Percentiles rank a stretch among this genome's conserved stretches.
phyloP scores from a whole-genome alignment of 2,888 invertebrate genomes.

The Eupithecia exiguata region DNA sequence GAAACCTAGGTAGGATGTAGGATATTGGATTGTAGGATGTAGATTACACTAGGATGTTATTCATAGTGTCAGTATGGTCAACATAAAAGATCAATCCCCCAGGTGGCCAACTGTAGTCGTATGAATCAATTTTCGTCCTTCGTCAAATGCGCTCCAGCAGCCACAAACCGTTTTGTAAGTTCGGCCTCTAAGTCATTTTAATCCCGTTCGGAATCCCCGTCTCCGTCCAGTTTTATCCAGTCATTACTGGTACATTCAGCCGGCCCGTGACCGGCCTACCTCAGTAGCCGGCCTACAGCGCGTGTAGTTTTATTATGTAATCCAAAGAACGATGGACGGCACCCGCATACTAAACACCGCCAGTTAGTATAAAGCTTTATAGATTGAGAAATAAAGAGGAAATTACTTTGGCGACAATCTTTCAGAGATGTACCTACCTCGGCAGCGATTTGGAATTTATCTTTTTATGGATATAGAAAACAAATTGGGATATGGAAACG shows the following conservation, averaged over 20 bases:
- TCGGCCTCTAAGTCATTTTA: constrained; percentile 10
- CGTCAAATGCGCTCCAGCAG: background rate
- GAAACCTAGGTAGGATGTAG: too few species aligned
- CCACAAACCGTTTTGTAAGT: constrained; percentile 12
- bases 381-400: constrained; percentile 32
- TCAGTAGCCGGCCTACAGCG: background rate
- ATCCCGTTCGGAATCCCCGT: constrained; percentile 4
- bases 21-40: too few species aligned
- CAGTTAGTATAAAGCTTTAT: constrained; percentile 31
- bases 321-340: constrained; percentile 36
- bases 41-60: background rate
- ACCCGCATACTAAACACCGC: constrained; percentile 32
- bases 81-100: background rate
- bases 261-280: constrained; percentile 27
- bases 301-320: constrained; percentile 38
- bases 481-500: background rate
- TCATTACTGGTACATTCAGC: constrained; percentile 22
- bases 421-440: constrained; percentile 1
- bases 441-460: constrained; percentile 9
- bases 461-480: constrained; percentile 5
- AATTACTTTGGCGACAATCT: constrained; percentile 20
- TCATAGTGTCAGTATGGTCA: background rate
- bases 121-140: background rate
- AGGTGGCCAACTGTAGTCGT: background rate
- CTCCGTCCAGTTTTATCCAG: constrained; percentile 16